These are phyloP conservation scores for Cuculus canorus DNA, from an alignment of 2,797 vertebrate genomes.

Conservation along the genomic window DNA sequence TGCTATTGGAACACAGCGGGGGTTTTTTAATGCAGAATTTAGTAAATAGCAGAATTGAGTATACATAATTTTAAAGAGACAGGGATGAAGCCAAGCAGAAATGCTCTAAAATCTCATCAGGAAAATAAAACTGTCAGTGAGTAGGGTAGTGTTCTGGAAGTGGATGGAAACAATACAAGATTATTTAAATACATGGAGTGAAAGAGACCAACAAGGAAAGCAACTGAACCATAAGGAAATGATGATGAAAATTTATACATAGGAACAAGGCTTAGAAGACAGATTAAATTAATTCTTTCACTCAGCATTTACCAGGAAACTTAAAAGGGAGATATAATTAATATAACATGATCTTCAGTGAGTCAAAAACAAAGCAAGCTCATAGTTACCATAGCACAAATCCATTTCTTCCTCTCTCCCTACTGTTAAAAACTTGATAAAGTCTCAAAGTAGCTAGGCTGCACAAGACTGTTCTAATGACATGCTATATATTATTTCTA, in stretches of 20 bases:
- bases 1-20: background rate
- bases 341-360: background rate
- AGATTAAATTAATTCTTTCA: background rate
- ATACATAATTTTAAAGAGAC: background rate
- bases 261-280: background rate
- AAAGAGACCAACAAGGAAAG: constrained; percentile 3
- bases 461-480: background rate
- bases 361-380: background rate
- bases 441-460: background rate
- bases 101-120: constrained; percentile 35
- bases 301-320: background rate
- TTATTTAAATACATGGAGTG: background rate
- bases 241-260: background rate
- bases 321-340: background rate
- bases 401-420: background rate
- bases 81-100: constrained; percentile 6
- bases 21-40: background rate
- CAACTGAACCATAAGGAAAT: background rate
- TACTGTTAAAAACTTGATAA: background rate
- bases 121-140: constrained; percentile 1
- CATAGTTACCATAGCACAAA: background rate
- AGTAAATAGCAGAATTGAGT: background rate
- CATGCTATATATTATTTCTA: background rate
- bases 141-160: background rate
- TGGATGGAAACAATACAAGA: constrained; percentile 8